phyloP scores from a whole-genome alignment of 2,113 vertebrate genomes.

The Cynoglossus semilaevis region DNA sequence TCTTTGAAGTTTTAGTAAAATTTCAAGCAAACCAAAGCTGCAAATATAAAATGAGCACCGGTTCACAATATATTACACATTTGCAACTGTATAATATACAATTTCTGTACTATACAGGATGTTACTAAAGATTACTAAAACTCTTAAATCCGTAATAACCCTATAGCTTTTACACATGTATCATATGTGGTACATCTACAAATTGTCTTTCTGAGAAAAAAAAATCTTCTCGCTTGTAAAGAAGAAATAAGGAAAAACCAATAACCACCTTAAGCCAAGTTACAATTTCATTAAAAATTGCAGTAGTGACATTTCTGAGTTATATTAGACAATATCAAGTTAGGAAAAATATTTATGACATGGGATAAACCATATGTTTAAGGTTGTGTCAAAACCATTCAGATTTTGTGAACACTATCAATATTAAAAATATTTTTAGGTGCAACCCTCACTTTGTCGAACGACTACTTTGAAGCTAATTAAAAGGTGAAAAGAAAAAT shows the following conservation, averaged over 20 bases:
- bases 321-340: constrained; percentile 47
- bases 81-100: constrained; percentile 70
- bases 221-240: constrained; percentile 35
- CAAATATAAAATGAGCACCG: constrained; percentile 70
- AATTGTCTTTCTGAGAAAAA: constrained; percentile 29
- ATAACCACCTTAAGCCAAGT: constrained; percentile 23
- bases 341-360: constrained; percentile 45
- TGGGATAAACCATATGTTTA: constrained; percentile 48
- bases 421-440: constrained; percentile 50
- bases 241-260: constrained; percentile 8
- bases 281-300: constrained; percentile 33
- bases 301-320: constrained; percentile 41
- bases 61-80: constrained; percentile 75
- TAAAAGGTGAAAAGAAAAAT: constrained; percentile 1
- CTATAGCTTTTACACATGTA: constrained; percentile 47
- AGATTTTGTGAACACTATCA: constrained; percentile 33
- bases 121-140: constrained; percentile 44
- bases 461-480: constrained; percentile 36
- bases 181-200: constrained; percentile 46
- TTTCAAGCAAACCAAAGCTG: constrained; percentile 57
- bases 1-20: constrained; percentile 40
- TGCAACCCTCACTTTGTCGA: constrained; percentile 39
- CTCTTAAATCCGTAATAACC: constrained; percentile 50
- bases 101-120: constrained; percentile 54
- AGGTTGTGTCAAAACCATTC: constrained; percentile 31